A percentile compares a stretch with the other conserved stretches of the same genome.
Conservation (phyloP, 1,140 invertebrate genomes). For the Bilobella aurantiaca region DNA sequence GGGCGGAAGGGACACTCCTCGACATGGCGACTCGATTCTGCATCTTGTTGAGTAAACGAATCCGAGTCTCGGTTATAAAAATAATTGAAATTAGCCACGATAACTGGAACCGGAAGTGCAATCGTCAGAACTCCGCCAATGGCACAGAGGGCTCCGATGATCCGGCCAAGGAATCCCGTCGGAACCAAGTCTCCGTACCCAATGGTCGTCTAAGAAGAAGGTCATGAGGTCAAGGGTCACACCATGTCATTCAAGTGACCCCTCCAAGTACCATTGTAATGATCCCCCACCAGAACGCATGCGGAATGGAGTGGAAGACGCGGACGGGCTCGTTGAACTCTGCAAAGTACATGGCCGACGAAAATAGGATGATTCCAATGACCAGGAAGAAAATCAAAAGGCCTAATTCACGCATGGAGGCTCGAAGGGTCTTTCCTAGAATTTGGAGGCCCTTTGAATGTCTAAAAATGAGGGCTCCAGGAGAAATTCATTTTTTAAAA, state of each 20-base stretch:
- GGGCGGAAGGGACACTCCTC: conserved; percentile 2
- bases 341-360: conserved; percentile 59
- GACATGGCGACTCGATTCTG: background rate
- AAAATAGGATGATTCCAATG: conserved; percentile 56
- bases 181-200: conserved; percentile 82
- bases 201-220: conserved; percentile 48
- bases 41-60: background rate
- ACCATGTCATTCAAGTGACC: background rate
- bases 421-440: conserved; percentile 50
- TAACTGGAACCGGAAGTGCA: conserved; percentile 82
- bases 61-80: conserved; percentile 21
- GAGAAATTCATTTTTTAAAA: background rate
- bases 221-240: background rate
- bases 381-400: conserved; percentile 36
- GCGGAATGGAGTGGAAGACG: background rate
- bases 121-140: conserved; percentile 82
- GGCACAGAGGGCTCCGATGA: conserved; percentile 77
- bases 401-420: conserved; percentile 42
- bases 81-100: conserved; percentile 72
- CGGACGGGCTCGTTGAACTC: conserved; percentile 38
- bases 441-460: conserved; percentile 43
- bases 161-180: conserved; percentile 78
- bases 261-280: conserved; percentile 1
- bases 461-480: background rate
- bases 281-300: background rate